These are phyloP conservation scores for Aramus guarauna DNA, from an alignment of 2,113 vertebrate genomes.

Conservation along the genomic window DNA sequence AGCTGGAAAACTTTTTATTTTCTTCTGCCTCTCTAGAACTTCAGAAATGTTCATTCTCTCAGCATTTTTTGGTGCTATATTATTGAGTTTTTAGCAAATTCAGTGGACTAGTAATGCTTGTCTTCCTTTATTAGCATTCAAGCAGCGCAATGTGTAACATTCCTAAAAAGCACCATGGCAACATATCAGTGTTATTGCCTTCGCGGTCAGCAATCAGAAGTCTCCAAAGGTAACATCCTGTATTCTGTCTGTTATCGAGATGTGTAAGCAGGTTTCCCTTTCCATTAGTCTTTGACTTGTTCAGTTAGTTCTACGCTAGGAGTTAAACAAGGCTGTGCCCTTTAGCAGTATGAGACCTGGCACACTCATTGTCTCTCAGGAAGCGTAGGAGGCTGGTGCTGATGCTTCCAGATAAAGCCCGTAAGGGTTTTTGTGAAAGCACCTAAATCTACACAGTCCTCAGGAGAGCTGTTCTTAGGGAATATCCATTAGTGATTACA, in stretches of 20 bases:
- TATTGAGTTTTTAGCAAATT: neutral
- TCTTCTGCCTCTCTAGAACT: neutral
- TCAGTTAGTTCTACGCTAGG: neutral
- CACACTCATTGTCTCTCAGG: neutral
- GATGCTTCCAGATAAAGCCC: neutral
- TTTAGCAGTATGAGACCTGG: neutral
- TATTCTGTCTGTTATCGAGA: neutral
- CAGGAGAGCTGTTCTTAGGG: neutral
- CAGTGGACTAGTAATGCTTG: neutral
- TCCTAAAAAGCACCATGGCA: constrained; percentile 45
- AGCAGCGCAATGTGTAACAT: neutral
- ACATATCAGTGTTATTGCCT: neutral
- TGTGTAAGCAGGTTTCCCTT: neutral
- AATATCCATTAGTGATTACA: neutral
- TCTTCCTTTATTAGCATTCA: neutral
- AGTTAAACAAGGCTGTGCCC: neutral
- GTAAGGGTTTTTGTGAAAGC: neutral
- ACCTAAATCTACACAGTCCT: neutral
- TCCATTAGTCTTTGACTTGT: neutral
- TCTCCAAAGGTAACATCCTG: constrained; percentile 32
- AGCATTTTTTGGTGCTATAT: neutral
- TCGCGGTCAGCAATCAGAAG: neutral
- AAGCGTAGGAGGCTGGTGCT: neutral
- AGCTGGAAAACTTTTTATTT: neutral
- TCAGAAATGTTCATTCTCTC: neutral